Evolutionary conservation across 2,888 invertebrate species (phyloP).

Genomic region (Cerastoderma edule): DNA sequence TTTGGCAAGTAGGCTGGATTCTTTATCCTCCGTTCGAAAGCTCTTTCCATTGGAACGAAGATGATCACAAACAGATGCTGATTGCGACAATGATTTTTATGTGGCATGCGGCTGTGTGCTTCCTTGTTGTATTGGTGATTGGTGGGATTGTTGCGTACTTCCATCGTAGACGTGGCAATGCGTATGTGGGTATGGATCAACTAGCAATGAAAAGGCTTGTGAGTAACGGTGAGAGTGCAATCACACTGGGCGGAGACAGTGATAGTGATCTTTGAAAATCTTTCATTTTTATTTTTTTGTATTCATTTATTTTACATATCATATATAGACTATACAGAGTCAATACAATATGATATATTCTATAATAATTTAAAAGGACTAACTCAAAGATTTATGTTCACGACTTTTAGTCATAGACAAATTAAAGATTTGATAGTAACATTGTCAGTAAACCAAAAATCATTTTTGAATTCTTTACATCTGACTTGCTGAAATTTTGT

Average conservation of each 20-base stretch:
- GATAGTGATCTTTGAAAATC: slow-evolving; percentile 20
- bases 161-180: slow-evolving; percentile 60
- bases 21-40: slow-evolving; percentile 84
- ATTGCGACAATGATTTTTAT: slow-evolving; percentile 83
- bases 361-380: no score
- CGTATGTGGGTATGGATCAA: slow-evolving; percentile 58
- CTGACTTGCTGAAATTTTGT: no score
- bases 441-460: no score
- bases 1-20: slow-evolving; percentile 85
- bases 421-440: no score
- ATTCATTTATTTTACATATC: no score
- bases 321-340: no score
- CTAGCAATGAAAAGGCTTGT: slow-evolving; percentile 72
- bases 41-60: slow-evolving; percentile 80
- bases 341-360: no score
- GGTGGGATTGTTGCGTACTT: slow-evolving; percentile 72
- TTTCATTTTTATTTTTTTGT: no score
- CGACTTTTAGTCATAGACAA: no score
- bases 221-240: slow-evolving; percentile 72
- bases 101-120: slow-evolving; percentile 79
- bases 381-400: no score
- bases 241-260: slow-evolving; percentile 70
- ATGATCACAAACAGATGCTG: slow-evolving; percentile 84
- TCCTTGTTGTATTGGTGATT: slow-evolving; percentile 73
- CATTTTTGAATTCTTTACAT: no score